phyloP scores from a whole-genome alignment of 53 echinoderm and acorn worm genomes.

The Actinopyga echinites region DNA sequence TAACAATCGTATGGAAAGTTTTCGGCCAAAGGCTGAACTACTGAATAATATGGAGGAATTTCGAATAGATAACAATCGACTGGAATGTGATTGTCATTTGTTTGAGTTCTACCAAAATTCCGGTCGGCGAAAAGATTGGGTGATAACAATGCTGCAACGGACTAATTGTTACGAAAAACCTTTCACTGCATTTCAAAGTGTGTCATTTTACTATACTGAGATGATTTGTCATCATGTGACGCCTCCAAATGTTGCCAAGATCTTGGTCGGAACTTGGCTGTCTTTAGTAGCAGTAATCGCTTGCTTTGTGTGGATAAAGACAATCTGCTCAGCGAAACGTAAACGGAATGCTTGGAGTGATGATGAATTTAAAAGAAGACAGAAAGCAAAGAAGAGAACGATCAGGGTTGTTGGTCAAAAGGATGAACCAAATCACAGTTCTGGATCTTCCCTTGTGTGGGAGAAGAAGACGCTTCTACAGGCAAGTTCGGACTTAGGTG shows the following conservation, averaged over 20 bases:
- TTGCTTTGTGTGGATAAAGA: conserved; percentile 23
- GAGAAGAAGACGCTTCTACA: background rate
- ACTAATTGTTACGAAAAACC: background rate
- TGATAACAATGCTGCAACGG: background rate
- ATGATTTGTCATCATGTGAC: conserved; percentile 20
- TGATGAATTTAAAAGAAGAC: background rate
- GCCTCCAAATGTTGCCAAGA: background rate
- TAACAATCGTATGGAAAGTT: background rate
- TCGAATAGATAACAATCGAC: background rate
- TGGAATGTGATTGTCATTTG: conserved; percentile 8
- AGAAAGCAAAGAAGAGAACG: background rate
- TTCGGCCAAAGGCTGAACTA: background rate
- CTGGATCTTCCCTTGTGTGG: background rate
- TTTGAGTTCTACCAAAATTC: background rate
- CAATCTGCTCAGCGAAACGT: conserved; percentile 4
- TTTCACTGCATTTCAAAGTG: background rate
- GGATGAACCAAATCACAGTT: background rate
- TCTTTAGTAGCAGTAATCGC: background rate
- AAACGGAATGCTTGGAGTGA: background rate
- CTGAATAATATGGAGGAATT: background rate
- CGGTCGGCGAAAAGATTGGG: background rate
- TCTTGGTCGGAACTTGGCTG: conserved; percentile 18
- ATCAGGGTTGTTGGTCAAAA: background rate
- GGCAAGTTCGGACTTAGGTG: background rate
- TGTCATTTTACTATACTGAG: background rate